phyloP scores from a whole-genome alignment of 1,140 invertebrate genomes.

The honey bee (Apis mellifera) region Amel_HAv3.1 CM009941.2:10565501-10566000 shows the following conservation, averaged over 20 bases:
- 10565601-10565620: not conserved
- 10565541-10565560: not conserved
- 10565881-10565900: slow-evolving; percentile 90
- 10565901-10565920: slow-evolving; percentile 74
- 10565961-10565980: slow-evolving; percentile 69
- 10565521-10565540: not conserved
- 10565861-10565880: slow-evolving; percentile 95
- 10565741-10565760: slow-evolving; percentile 83
- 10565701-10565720: not conserved
- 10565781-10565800: slow-evolving; percentile 77
- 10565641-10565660: not conserved
- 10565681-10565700: too few species aligned
- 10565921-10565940: slow-evolving; percentile 70
- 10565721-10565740: slow-evolving; percentile 82
- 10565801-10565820: slow-evolving; percentile 80
- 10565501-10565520: not conserved
- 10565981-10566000: slow-evolving; percentile 67
- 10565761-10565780: slow-evolving; percentile 83
- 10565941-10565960: slow-evolving; percentile 73
- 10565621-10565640: too few species aligned
- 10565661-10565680: not conserved
- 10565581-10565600: not conserved
- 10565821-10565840: slow-evolving; percentile 78
- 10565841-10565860: slow-evolving; percentile 91
- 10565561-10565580: not conserved